These are phyloP conservation scores for Falcaria lacertinaria DNA, from an alignment of 2,888 invertebrate genomes.

Conservation along the genomic window DNA sequence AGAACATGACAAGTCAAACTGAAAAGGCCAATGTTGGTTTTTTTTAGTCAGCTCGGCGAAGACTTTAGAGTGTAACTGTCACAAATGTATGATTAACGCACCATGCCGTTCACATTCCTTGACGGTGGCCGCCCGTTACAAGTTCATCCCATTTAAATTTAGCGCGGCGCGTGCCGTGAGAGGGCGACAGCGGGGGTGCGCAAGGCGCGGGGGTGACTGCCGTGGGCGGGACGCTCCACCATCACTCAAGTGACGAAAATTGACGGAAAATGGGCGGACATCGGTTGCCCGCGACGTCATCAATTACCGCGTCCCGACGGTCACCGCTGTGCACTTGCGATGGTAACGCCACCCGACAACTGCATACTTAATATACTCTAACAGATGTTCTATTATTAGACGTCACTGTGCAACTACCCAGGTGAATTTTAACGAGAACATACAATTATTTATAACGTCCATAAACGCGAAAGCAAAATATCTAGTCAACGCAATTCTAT, in stretches of 20 bases:
- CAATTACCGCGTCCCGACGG: slow-evolving; percentile 75
- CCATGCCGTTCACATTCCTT: slow-evolving; percentile 64
- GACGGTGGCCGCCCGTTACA: slow-evolving; percentile 69
- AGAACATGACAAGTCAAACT: slow-evolving; percentile 26
- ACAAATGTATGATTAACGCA: slow-evolving; percentile 76
- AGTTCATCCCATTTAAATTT: slow-evolving; percentile 79
- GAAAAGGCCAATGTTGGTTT: slow-evolving; percentile 33
- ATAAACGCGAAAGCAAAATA: slow-evolving; percentile 10
- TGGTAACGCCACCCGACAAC: slow-evolving; percentile 45
- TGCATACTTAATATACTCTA: slow-evolving; percentile 66
- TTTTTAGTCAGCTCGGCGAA: slow-evolving; percentile 46
- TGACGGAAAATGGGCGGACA: slow-evolving; percentile 80
- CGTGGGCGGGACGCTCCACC: slow-evolving; percentile 70
- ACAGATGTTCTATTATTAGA: slow-evolving; percentile 48
- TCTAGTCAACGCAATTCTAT: slow-evolving; percentile 32
- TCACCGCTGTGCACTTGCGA: slow-evolving; percentile 58
- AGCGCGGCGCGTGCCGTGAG: slow-evolving; percentile 74
- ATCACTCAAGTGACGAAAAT: slow-evolving; percentile 80
- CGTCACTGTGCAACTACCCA: slow-evolving; percentile 28
- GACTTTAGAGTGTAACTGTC: slow-evolving; percentile 65
- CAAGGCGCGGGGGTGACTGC: slow-evolving; percentile 29
- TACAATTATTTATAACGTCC: slow-evolving; percentile 11
- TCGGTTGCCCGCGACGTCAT: slow-evolving; percentile 76
- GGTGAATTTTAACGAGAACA: no score
- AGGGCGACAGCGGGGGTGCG: slow-evolving; percentile 32